Percentiles rank a stretch among this genome's conserved stretches.
phyloP scores from a whole-genome alignment of 2,797 vertebrate species.

The Mormyrus hasselquistii region DNA sequence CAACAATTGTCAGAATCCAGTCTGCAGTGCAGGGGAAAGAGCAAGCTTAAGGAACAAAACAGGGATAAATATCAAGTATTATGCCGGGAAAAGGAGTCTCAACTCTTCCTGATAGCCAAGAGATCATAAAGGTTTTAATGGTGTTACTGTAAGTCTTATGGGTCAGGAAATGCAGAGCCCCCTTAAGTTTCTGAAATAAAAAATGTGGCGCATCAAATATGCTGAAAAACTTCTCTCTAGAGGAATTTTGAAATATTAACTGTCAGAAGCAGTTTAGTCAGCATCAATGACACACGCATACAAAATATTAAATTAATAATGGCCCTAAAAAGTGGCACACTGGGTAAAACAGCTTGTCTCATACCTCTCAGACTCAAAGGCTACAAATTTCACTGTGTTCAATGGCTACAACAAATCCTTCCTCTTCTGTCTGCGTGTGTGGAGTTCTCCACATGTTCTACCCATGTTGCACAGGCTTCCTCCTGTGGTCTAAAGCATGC shows the following conservation, averaged over 20 bases:
- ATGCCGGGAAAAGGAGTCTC: not conserved
- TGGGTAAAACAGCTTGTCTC: not conserved
- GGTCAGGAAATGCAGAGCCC: not conserved
- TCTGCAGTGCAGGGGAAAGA: not conserved
- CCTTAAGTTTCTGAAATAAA: not conserved
- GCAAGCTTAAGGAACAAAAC: not conserved
- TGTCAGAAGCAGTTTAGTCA: not conserved
- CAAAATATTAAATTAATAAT: not conserved
- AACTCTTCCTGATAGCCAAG: not conserved
- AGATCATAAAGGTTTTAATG: not conserved
- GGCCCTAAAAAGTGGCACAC: not conserved
- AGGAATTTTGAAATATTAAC: conserved; percentile 2
- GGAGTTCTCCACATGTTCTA: not conserved
- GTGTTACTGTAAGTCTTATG: not conserved
- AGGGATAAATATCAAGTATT: not conserved
- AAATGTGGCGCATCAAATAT: not conserved
- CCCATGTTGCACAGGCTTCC: not conserved
- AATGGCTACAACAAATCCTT: not conserved
- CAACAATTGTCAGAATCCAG: not conserved
- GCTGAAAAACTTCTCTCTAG: not conserved
- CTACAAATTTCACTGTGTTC: not conserved
- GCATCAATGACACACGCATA: not conserved
- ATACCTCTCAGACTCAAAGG: not conserved
- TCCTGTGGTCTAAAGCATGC: not conserved
- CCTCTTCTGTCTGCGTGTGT: not conserved